Conservation (phyloP, 1,140 invertebrate species). For the Colletes latitarsis region DNA sequence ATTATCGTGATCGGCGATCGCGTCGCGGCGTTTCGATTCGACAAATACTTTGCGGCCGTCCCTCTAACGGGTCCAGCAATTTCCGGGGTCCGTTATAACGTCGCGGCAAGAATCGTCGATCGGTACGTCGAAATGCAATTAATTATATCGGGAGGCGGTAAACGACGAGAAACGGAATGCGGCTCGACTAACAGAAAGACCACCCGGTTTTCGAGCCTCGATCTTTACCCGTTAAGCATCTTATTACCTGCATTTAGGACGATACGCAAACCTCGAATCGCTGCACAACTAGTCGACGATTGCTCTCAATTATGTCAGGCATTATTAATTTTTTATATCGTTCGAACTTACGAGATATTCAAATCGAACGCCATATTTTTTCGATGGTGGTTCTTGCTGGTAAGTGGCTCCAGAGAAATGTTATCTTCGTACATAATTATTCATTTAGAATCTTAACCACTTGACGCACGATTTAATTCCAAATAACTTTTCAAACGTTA, state of each 20-base stretch:
- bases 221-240: not conserved
- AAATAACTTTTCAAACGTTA: too few species aligned
- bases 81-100: conserved; percentile 34
- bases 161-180: conserved; percentile 13
- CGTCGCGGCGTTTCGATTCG: conserved; percentile 2
- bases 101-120: conserved; percentile 20
- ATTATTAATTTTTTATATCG: too few species aligned
- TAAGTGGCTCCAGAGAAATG: too few species aligned
- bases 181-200: not conserved
- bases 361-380: too few species aligned
- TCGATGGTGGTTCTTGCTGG: too few species aligned
- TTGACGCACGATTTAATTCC: too few species aligned
- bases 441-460: too few species aligned
- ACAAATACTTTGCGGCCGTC: conserved; percentile 14
- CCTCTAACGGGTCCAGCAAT: conserved; percentile 38
- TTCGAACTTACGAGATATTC: too few species aligned
- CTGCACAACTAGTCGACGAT: too few species aligned
- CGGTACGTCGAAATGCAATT: conserved; percentile 31
- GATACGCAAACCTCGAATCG: not conserved
- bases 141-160: conserved; percentile 26
- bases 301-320: too few species aligned
- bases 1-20: conserved; percentile 23
- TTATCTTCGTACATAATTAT: too few species aligned
- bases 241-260: not conserved
- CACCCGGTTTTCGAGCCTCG: not conserved